A percentile compares a stretch with the other conserved stretches of the same genome.
These are phyloP conservation scores for Sycophaga agraensis DNA, from an alignment of 1,140 invertebrate species.

Conservation along the genomic window DNA sequence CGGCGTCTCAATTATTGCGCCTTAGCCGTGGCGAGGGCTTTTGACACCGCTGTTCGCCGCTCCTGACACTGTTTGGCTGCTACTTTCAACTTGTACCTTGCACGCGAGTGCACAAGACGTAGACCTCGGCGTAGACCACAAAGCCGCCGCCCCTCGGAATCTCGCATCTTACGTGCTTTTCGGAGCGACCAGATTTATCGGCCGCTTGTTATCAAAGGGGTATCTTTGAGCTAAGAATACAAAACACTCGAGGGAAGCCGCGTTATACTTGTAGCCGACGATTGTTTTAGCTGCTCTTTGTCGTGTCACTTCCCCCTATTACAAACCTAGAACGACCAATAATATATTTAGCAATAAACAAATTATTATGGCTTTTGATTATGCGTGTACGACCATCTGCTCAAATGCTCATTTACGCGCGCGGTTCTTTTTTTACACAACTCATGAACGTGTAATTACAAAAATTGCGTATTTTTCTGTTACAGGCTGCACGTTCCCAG, in stretches of 20 bases:
- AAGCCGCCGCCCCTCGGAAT: neutral
- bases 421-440: no score
- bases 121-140: no score
- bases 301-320: no score
- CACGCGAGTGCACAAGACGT: conserved; percentile 10
- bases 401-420: no score
- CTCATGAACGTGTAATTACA: no score
- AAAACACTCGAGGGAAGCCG: no score
- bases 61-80: conserved; percentile 1
- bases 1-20: conserved; percentile 17
- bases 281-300: no score
- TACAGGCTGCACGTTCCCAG: conserved; percentile 58
- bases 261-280: no score
- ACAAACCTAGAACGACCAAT: no score
- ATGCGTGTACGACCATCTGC: no score
- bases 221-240: neutral
- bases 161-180: neutral
- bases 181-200: neutral
- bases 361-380: no score
- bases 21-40: neutral
- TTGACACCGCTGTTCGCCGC: neutral
- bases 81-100: conserved; percentile 5
- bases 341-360: no score
- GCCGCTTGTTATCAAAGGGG: neutral
- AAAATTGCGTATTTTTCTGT: conserved; percentile 15